Percentiles rank a stretch among this genome's conserved stretches.
These are phyloP conservation scores for Macaria notata DNA, from an alignment of 2,888 invertebrate genomes.

Conservation along the genomic window DNA sequence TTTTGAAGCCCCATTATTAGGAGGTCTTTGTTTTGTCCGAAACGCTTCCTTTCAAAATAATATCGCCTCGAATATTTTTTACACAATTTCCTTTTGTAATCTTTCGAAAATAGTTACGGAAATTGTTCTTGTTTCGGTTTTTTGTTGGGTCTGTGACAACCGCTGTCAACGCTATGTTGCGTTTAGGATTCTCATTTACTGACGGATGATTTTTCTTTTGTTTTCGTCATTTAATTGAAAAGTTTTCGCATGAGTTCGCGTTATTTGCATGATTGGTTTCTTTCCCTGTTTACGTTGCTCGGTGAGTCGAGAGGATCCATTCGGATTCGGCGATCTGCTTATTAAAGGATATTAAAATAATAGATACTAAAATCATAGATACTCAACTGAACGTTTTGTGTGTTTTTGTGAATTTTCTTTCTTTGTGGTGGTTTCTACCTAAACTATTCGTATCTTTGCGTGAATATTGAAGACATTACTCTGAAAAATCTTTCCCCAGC, in stretches of 20 bases:
- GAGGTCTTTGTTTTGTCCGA: slow-evolving; percentile 62
- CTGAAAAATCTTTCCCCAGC: too few relatives aligned
- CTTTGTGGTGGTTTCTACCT: too few relatives aligned
- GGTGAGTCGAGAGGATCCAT: not conserved
- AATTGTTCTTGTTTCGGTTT: slow-evolving; percentile 38
- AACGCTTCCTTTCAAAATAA: slow-evolving; percentile 60
- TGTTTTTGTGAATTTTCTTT: too few relatives aligned
- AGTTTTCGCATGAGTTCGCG: slow-evolving; percentile 21
- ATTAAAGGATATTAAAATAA: too few relatives aligned
- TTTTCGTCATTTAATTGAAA: slow-evolving; percentile 18
- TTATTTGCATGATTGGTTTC: slow-evolving; percentile 11
- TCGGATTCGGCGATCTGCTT: too few relatives aligned
- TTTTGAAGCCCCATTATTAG: slow-evolving; percentile 60
- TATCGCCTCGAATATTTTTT: slow-evolving; percentile 59
- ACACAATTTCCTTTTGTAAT: slow-evolving; percentile 49
- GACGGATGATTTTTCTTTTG: slow-evolving; percentile 17
- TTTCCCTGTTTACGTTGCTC: slow-evolving; percentile 12
- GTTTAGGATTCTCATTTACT: slow-evolving; percentile 21
- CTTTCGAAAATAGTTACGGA: slow-evolving; percentile 49
- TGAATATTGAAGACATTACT: too few relatives aligned
- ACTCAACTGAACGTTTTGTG: too few relatives aligned
- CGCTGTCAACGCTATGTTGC: slow-evolving; percentile 22
- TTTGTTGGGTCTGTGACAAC: slow-evolving; percentile 17
- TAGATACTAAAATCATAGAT: too few relatives aligned
- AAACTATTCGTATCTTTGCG: too few relatives aligned